phyloP scores from a whole-genome alignment of 1,140 invertebrate species.

The Drosophila parvula region DNA sequence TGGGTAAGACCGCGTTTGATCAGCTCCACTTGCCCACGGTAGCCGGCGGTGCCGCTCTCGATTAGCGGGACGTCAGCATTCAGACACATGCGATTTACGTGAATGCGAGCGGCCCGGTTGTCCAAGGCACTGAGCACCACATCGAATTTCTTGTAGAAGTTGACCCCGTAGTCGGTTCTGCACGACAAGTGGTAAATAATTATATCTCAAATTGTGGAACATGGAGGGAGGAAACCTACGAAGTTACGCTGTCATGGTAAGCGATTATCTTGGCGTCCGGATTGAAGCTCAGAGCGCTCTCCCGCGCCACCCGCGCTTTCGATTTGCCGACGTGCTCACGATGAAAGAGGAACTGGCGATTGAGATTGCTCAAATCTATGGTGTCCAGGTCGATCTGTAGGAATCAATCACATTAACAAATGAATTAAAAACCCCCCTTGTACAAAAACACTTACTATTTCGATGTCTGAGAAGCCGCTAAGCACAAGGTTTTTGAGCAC shows the following conservation, averaged over 20 bases:
- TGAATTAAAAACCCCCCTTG: neutral
- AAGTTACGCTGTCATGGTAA: constrained; percentile 97
- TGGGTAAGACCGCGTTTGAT: constrained; percentile 95
- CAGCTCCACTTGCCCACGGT: constrained; percentile 94
- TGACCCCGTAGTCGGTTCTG: constrained; percentile 94
- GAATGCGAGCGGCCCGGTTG: constrained; percentile 97
- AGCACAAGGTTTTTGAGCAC: constrained; percentile 98
- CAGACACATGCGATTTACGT: constrained; percentile 99
- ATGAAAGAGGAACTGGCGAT: constrained; percentile 98
- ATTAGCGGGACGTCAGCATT: constrained; percentile 96
- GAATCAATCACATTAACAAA: constrained; percentile 33
- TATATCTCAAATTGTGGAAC: neutral
- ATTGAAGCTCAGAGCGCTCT: constrained; percentile 95
- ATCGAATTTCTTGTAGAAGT: constrained; percentile 96
- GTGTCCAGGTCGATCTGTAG: constrained; percentile 99
- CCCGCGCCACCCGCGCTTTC: constrained; percentile 94
- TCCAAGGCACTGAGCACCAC: constrained; percentile 99
- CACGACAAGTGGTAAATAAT: constrained; percentile 81
- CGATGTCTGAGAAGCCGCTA: constrained; percentile 96
- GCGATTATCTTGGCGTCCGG: constrained; percentile 94
- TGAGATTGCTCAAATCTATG: constrained; percentile 99
- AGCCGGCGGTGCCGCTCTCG: constrained; percentile 98
- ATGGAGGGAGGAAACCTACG: constrained; percentile 85
- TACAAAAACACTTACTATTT: constrained; percentile 91
- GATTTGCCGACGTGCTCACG: constrained; percentile 99